A percentile compares a stretch with the other conserved stretches of the same genome.
Evolutionary conservation across 2,113 vertebrate genomes (phyloP).

Genomic region (Tricholaema leucomelas): DNA sequence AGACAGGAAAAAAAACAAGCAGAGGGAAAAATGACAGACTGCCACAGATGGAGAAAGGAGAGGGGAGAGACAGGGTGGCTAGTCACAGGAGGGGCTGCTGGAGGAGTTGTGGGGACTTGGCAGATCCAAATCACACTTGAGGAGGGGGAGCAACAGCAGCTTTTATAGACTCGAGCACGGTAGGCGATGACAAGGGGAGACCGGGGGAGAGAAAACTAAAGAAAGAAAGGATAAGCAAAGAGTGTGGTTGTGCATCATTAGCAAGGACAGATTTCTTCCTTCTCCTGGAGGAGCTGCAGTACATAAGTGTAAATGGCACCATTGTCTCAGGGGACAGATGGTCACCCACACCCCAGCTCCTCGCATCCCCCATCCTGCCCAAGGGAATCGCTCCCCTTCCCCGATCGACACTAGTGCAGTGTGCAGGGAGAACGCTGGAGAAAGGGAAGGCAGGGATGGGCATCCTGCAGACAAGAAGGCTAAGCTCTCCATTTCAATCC

Average conservation of each 20-base stretch:
- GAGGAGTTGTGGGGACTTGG: not conserved
- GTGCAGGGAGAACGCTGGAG: not conserved
- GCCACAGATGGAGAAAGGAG: constrained; percentile 1
- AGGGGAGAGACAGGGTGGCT: constrained; percentile 25
- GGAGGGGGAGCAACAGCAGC: not conserved
- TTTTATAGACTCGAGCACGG: constrained; percentile 4
- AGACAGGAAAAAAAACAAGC: not conserved
- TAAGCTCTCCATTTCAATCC: not conserved
- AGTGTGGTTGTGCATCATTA: not conserved
- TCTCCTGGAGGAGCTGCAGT: not conserved
- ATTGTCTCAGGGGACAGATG: constrained; percentile 10
- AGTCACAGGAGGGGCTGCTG: not conserved
- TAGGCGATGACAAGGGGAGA: not conserved
- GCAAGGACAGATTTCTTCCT: not conserved
- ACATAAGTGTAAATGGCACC: not conserved
- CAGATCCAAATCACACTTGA: not conserved
- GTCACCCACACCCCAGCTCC: not conserved
- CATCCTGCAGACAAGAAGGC: not conserved
- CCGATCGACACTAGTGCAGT: not conserved
- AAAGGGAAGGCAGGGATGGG: not conserved
- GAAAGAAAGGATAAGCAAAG: not conserved
- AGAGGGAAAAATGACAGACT: not conserved
- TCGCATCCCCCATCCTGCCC: fast-evolving
- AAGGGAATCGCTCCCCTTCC: not conserved
- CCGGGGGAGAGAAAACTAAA: not conserved